phyloP scores from a whole-genome alignment of 2,888 invertebrate genomes.

The Rotaria socialis region DNA sequence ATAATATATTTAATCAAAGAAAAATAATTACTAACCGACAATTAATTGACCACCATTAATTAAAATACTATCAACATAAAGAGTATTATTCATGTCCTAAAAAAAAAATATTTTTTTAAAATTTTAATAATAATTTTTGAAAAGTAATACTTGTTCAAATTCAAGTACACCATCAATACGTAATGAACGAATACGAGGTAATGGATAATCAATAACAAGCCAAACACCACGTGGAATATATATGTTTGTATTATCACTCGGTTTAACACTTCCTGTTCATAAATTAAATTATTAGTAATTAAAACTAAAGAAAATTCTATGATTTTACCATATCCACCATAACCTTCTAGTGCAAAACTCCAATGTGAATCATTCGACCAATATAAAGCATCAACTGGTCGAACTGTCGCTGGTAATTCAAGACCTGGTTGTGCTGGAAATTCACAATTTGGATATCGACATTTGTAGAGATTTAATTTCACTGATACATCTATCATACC shows the following conservation, averaged over 20 bases:
- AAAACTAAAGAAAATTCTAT: neutral
- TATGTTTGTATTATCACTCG: conserved; percentile 36
- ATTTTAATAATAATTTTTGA: too few species aligned
- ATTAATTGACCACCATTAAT: conserved; percentile 52
- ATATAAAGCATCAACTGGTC: conserved; percentile 48
- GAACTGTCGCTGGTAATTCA: conserved; percentile 37
- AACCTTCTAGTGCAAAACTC: conserved; percentile 47
- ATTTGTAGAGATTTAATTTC: conserved; percentile 19
- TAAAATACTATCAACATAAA: conserved; percentile 50
- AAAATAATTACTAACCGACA: conserved; percentile 48
- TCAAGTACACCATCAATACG: conserved; percentile 53
- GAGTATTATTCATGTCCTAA: conserved; percentile 46
- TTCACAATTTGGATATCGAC: conserved; percentile 45
- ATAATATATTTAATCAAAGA: neutral
- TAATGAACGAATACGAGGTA: conserved; percentile 49
- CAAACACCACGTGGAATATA: conserved; percentile 49
- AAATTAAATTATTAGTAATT: too few species aligned
- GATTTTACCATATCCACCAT: conserved; percentile 37
- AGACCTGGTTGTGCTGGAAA: conserved; percentile 38
- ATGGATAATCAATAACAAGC: conserved; percentile 49
- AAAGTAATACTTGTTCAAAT: conserved; percentile 47
- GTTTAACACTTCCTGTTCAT: conserved; percentile 10
- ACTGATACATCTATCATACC: neutral
- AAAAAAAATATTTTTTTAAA: neutral
- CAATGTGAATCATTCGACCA: conserved; percentile 50